Conservation (phyloP, 2,888 invertebrate genomes). For the Orthosia gracilis region DNA sequence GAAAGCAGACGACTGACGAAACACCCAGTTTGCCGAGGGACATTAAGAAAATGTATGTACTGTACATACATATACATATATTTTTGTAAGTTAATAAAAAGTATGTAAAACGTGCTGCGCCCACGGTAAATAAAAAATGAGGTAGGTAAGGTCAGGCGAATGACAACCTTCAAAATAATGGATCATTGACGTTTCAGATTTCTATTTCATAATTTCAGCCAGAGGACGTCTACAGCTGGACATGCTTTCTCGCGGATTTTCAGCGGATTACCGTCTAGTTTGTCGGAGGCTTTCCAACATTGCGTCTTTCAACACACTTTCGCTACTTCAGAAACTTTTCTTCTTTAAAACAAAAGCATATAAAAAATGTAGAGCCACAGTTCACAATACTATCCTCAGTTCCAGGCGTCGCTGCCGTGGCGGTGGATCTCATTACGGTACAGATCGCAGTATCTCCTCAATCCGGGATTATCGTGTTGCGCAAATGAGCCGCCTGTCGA, state of each 20-base stretch:
- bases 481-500: slow-evolving; percentile 36
- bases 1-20: too few species aligned
- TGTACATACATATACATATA: too few species aligned
- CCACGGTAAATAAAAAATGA: not conserved
- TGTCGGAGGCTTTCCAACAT: too few species aligned
- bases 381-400: not conserved
- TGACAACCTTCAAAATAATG: not conserved
- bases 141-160: too few species aligned
- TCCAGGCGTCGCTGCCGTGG: not conserved
- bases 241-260: too few species aligned
- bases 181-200: not conserved
- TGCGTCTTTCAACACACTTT: too few species aligned
- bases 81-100: too few species aligned
- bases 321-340: not conserved
- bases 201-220: not conserved
- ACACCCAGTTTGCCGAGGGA: too few species aligned
- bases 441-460: slow-evolving; percentile 33
- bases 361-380: too few species aligned
- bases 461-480: slow-evolving; percentile 48
- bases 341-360: not conserved
- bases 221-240: too few species aligned
- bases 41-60: too few species aligned
- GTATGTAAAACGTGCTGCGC: not conserved
- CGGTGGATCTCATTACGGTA: slow-evolving; percentile 45
- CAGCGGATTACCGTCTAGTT: too few species aligned